Percentiles rank a stretch among this genome's conserved stretches.
These are phyloP conservation scores for Chelon auratus DNA, from an alignment of 2,797 vertebrate genomes.

Conservation along the genomic window DNA sequence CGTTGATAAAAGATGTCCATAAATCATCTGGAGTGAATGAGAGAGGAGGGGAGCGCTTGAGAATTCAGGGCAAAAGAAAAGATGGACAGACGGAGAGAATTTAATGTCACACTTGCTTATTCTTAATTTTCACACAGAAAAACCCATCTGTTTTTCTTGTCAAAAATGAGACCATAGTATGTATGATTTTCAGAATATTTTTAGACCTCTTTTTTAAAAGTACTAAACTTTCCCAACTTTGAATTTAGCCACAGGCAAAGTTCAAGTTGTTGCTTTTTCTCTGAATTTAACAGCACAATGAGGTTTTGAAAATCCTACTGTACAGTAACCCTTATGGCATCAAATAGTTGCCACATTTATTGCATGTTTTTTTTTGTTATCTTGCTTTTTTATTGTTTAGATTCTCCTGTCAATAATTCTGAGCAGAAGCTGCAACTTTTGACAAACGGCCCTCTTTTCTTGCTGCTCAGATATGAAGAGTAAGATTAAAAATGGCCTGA, in stretches of 20 bases:
- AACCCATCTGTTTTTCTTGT: background rate
- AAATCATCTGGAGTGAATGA: slow-evolving; percentile 59
- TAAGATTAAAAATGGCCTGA: slow-evolving; percentile 3
- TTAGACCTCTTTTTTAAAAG: background rate
- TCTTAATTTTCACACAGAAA: slow-evolving; percentile 12
- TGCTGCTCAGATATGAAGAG: slow-evolving; percentile 1
- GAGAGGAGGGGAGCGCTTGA: background rate
- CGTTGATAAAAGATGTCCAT: slow-evolving; percentile 76
- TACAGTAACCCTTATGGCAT: background rate
- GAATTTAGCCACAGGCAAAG: background rate
- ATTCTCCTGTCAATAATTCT: slow-evolving; percentile 30
- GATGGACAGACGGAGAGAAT: slow-evolving; percentile 40
- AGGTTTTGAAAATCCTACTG: background rate
- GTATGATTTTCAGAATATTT: slow-evolving; percentile 3
- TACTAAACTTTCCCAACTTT: too few relatives aligned
- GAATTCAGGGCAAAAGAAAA: slow-evolving; percentile 26
- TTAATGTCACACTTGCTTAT: slow-evolving; percentile 15
- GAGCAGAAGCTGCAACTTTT: slow-evolving; percentile 16
- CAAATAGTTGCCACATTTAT: slow-evolving; percentile 19
- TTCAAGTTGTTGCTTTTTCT: slow-evolving; percentile 12
- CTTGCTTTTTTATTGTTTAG: slow-evolving; percentile 32
- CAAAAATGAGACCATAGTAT: background rate
- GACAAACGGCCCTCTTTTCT: slow-evolving; percentile 25
- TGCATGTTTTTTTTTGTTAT: slow-evolving; percentile 25
- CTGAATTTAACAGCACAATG: background rate